Evolutionary conservation across 2,113 vertebrate genomes (phyloP).

Genomic region (Oryzias melastigma): DNA sequence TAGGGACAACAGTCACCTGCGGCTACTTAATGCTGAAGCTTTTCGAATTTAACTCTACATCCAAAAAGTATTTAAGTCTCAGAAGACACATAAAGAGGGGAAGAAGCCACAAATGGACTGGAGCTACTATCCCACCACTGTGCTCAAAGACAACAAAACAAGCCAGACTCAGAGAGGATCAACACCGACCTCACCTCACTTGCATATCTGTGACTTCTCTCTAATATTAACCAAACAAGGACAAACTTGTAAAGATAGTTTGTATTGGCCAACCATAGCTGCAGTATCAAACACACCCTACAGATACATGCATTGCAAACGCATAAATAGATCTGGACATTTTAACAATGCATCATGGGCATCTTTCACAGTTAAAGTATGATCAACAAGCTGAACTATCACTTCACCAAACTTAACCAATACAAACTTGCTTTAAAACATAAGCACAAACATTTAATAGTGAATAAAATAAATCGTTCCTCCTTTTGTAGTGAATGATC

Average conservation of each 20-base stretch:
- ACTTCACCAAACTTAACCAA: too few relatives aligned
- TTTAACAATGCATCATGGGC: too few relatives aligned
- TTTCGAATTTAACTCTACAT: slow-evolving; percentile 20
- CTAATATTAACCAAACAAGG: slow-evolving; percentile 6
- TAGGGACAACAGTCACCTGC: slow-evolving; percentile 36
- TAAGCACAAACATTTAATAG: too few relatives aligned
- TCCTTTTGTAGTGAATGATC: too few relatives aligned
- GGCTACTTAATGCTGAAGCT: slow-evolving; percentile 21
- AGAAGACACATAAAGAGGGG: slow-evolving; percentile 31
- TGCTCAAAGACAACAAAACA: background rate
- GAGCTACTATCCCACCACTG: slow-evolving; percentile 40
- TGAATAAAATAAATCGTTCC: too few relatives aligned
- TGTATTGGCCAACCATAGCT: background rate
- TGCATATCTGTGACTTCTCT: background rate
- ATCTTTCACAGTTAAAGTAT: too few relatives aligned
- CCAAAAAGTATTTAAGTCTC: slow-evolving; percentile 27
- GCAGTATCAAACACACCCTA: too few relatives aligned
- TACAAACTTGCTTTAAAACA: too few relatives aligned
- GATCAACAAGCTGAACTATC: too few relatives aligned
- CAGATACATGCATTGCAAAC: too few relatives aligned
- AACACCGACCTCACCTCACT: slow-evolving; percentile 6
- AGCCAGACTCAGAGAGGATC: slow-evolving; percentile 13
- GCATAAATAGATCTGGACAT: too few relatives aligned
- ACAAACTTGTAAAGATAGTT: slow-evolving; percentile 17
- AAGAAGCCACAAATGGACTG: slow-evolving; percentile 41